These are phyloP conservation scores for Microplitis mediator DNA, from an alignment of 1,140 invertebrate species.

Conservation along the genomic window DNA sequence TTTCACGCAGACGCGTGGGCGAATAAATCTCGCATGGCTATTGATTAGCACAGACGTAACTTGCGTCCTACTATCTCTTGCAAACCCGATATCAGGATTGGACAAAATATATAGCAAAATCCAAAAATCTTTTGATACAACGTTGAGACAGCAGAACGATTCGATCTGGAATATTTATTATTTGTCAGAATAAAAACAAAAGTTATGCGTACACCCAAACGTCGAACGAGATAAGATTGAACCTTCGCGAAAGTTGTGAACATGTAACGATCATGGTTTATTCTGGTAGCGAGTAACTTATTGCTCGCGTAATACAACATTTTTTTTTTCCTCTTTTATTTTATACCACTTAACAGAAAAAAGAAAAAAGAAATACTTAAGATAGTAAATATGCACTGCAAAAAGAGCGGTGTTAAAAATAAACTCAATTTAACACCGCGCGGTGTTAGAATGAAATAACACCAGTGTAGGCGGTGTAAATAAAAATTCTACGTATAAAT, in stretches of 20 bases:
- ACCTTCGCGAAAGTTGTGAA: slow-evolving; percentile 29
- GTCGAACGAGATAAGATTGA: slow-evolving; percentile 30
- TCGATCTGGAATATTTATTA: slow-evolving; percentile 5
- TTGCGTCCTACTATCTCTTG: slow-evolving; percentile 22
- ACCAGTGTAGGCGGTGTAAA: too few relatives aligned
- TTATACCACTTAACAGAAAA: too few relatives aligned
- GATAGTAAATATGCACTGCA: too few relatives aligned
- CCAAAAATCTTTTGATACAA: slow-evolving; percentile 24
- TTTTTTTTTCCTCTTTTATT: not conserved
- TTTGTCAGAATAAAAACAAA: slow-evolving; percentile 1
- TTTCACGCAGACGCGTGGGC: slow-evolving; percentile 19
- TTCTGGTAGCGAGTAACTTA: slow-evolving; percentile 32
- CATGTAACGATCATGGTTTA: slow-evolving; percentile 32
- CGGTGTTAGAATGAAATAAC: too few relatives aligned
- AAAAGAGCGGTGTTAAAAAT: too few relatives aligned
- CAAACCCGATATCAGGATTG: not conserved
- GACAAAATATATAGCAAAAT: slow-evolving; percentile 10
- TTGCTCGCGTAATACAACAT: slow-evolving; percentile 20
- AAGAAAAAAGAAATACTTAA: too few relatives aligned
- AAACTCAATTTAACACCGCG: too few relatives aligned
- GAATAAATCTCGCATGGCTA: slow-evolving; percentile 23
- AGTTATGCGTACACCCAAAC: slow-evolving; percentile 8
- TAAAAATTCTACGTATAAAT: too few relatives aligned
- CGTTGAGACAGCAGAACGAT: slow-evolving; percentile 7
- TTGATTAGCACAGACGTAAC: slow-evolving; percentile 24